Conservation (phyloP, 2,797 vertebrate genomes). For the Rallus crepitans region DNA sequence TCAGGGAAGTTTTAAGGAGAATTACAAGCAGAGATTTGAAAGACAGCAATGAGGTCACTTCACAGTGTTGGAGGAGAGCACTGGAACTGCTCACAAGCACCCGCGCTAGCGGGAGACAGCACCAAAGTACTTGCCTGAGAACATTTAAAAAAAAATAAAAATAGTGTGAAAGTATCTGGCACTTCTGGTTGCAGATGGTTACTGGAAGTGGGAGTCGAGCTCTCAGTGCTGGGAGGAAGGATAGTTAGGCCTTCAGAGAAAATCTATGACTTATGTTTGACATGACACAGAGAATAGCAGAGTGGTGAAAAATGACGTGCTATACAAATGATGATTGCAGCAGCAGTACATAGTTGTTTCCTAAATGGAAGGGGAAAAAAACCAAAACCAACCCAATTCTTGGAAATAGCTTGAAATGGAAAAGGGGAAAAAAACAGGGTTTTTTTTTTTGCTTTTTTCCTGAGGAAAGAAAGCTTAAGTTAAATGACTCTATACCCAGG, state of each 20-base stretch:
- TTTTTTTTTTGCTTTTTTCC: background rate
- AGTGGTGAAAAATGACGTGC: background rate
- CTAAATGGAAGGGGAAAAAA: background rate
- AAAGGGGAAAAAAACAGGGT: background rate
- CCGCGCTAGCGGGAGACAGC: background rate
- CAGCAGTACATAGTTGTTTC: background rate
- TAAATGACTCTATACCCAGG: background rate
- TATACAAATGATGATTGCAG: background rate
- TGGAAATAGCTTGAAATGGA: background rate
- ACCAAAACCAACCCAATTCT: background rate
- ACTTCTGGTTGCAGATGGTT: background rate
- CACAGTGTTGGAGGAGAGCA: background rate
- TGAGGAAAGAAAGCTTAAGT: background rate
- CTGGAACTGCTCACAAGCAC: background rate
- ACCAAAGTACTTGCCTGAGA: fast-evolving
- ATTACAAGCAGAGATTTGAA: background rate
- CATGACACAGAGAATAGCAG: background rate
- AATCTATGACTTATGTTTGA: background rate
- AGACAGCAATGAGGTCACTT: background rate
- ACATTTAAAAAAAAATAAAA: background rate
- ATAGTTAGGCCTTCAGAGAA: background rate
- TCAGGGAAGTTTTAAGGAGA: background rate
- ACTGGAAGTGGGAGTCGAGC: background rate
- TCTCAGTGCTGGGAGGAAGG: background rate
- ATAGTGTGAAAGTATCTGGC: background rate